Evolutionary conservation across 2,113 vertebrate species (phyloP), one percentile per base, ranked within the genome.

Genomic region (Eolophus roseicapilla): DNA sequence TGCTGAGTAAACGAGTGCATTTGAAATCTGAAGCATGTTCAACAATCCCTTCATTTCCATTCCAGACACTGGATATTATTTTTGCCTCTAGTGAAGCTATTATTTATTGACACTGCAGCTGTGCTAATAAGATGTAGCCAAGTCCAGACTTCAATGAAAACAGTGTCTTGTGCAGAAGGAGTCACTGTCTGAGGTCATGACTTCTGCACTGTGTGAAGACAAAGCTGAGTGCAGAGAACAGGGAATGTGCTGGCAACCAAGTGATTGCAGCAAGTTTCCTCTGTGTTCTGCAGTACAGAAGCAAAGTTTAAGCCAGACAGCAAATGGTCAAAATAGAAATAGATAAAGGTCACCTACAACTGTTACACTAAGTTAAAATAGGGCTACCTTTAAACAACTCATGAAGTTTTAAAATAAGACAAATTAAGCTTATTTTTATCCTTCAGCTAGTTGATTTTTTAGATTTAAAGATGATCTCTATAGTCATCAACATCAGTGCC

Each of bases 21-120:
- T 96, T 78, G 60, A 77, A 94, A 75, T 81, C 63, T 81, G 68
- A 88, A 91, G 29, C 8, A 18, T 55, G 41, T 86, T 83, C 62
- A 82, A 41, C 29, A 27, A 28, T 63, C 10, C 10, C 35, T 89
- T 93, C 63, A 47, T 89, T 91, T 87, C 65, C 28, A 50, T 71
- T 78, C 43, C 43, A 78, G 75, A 75, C 55, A 31, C 6, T 64
- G n/a, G 11, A 50, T 81, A 55, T 69, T 80, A 18, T 19, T 94
- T 87, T 89, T 28, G 23, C 11, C 8, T 1, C 23, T 39, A 8
- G 41, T 67, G 50, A 92, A 77, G 33, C 6, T 86, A 17, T 41
- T 74, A 19, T 83, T 90, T 84, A 78, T 57, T 93, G 88, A 33
- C 17, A 39, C 31, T 68, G 50, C 60, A 88, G 64, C 69, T 84